Percentiles rank a stretch among this genome's conserved stretches.
These are phyloP conservation scores for Pseudochromis fuscus DNA, from an alignment of 2,797 vertebrate genomes.

Conservation along the genomic window DNA sequence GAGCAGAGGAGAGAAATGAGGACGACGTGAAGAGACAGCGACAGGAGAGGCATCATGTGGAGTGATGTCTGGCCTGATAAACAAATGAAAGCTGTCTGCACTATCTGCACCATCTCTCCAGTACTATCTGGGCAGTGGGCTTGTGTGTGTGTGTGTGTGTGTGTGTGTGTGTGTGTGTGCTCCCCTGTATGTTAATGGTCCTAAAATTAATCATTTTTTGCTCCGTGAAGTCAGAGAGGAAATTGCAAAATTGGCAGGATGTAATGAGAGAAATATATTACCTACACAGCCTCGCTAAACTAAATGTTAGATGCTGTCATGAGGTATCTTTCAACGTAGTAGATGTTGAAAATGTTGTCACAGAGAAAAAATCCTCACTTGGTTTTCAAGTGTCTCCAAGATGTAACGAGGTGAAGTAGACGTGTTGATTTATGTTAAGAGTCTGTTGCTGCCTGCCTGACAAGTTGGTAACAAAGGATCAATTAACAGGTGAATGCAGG, in stretches of 20 bases:
- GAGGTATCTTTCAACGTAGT: neutral
- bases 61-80: constrained; percentile 61
- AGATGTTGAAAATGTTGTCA: too few relatives aligned
- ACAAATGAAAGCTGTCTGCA: constrained; percentile 62
- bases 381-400: too few relatives aligned
- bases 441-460: too few relatives aligned
- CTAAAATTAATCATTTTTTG: constrained; percentile 33
- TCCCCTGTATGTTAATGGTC: constrained; percentile 17
- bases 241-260: constrained; percentile 52
- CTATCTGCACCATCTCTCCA: constrained; percentile 55
- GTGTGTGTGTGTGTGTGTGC: constrained; percentile 8
- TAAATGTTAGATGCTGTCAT: constrained; percentile 7
- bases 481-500: neutral
- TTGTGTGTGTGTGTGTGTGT: constrained; percentile 10
- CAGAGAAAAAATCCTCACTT: too few relatives aligned
- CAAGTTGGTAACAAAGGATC: neutral
- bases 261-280: constrained; percentile 16
- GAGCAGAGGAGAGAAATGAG: constrained; percentile 8
- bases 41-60: constrained; percentile 2
- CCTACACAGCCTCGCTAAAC: constrained; percentile 6
- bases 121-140: constrained; percentile 1
- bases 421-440: too few relatives aligned
- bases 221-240: constrained; percentile 44
- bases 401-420: too few relatives aligned
- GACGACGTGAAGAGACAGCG: constrained; percentile 34